Conservation (phyloP, 2,888 invertebrate genomes). For the Phlogophora meticulosa region DNA sequence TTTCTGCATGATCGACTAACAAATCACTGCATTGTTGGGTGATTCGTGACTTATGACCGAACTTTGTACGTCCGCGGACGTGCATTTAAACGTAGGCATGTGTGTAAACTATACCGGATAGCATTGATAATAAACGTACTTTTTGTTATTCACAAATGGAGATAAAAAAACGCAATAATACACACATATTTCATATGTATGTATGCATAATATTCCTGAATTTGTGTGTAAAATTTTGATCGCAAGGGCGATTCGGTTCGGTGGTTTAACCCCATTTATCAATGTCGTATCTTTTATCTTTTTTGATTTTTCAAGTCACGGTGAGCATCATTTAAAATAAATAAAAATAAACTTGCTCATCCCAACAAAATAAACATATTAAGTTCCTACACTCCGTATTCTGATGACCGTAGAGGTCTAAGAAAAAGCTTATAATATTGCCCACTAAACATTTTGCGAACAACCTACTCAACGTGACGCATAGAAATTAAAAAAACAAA, state of each 20-base stretch:
- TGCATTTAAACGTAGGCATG: background rate
- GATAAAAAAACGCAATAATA: conserved; percentile 1
- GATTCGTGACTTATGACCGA: background rate
- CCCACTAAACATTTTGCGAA: background rate
- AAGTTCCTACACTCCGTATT: background rate
- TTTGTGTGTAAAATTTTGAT: background rate
- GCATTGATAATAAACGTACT: conserved; percentile 27
- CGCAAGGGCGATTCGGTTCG: background rate
- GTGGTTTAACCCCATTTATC: conserved; percentile 12
- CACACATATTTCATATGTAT: conserved; percentile 11
- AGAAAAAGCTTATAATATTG: background rate
- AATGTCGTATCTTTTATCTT: conserved; percentile 6
- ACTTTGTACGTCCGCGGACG: background rate
- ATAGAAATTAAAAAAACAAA: no score
- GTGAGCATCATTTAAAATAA: background rate
- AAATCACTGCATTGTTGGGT: background rate
- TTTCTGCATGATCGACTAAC: background rate
- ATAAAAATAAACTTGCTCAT: background rate
- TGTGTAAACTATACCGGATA: conserved; percentile 19
- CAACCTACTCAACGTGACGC: no score
- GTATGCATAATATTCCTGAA: background rate
- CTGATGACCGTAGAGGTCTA: background rate
- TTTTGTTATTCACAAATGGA: conserved; percentile 21
- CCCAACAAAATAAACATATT: background rate
- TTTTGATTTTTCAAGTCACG: conserved; percentile 18